Evolutionary conservation across 2,797 vertebrate genomes (phyloP).

Genomic region (Leptatherina wallacei): DNA sequence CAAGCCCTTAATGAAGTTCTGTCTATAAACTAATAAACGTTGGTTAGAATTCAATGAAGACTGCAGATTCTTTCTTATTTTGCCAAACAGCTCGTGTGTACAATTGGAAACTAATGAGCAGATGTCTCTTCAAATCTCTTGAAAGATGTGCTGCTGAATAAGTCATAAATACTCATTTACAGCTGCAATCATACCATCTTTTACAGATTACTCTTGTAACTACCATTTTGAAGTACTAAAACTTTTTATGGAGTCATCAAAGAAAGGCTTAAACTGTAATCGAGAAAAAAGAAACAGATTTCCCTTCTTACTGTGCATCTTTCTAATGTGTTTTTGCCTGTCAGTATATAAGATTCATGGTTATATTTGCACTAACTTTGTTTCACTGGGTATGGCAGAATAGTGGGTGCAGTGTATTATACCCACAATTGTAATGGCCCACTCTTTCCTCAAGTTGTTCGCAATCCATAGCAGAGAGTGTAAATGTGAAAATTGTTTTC

Average conservation of each 20-base stretch:
- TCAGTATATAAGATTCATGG: neutral
- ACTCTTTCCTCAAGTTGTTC: neutral
- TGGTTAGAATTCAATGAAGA: neutral
- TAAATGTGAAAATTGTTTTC: conserved; percentile 3
- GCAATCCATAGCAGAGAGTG: neutral
- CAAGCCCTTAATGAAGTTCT: neutral
- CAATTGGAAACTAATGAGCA: conserved; percentile 7
- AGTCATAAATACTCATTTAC: neutral
- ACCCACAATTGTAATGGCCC: neutral
- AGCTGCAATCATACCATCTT: conserved; percentile 1
- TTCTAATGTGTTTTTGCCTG: neutral
- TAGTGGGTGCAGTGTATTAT: neutral
- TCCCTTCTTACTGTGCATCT: neutral
- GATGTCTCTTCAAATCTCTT: conserved; percentile 23
- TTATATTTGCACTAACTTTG: neutral
- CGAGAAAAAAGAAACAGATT: conserved; percentile 13
- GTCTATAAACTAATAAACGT: neutral
- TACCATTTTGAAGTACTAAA: conserved; percentile 1
- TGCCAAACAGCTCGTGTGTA: neutral
- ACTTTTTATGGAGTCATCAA: conserved; percentile 2
- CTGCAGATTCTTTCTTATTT: neutral
- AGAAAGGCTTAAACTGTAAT: conserved; percentile 18
- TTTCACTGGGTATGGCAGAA: neutral
- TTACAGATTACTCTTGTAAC: conserved; percentile 2
- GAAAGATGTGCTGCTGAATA: neutral